Base-by-base conservation (phyloP, 2,797 vertebrate genomes). In the Antennarius maculatus region DNA sequence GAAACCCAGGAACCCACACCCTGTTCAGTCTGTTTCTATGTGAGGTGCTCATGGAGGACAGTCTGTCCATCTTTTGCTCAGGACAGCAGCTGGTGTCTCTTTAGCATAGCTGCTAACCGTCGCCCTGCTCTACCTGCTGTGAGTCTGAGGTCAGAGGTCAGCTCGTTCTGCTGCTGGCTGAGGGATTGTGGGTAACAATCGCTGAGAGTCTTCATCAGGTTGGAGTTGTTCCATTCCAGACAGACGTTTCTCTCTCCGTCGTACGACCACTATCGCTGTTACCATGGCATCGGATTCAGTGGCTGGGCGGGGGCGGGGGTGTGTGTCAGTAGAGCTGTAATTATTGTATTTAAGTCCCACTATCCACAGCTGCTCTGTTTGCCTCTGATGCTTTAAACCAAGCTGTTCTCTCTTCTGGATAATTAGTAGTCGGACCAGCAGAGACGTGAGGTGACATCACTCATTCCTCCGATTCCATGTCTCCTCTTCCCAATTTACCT, bases 391-490 rank as follows among this genome's bases (percentile, higher is more conserved):
- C 75, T 77, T 76, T 57, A 79, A 48, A 74, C 69, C 80, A 71
- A 55, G 61, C 57, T 77, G 72, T 76, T 77, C 63, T 83, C 65
- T 82, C 74, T 48, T 65, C 51, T 56, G 57, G 69, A 74, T 88
- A 87, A 88, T 91, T 89, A 89, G 65, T 52, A 76, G 56, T 50
- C 57, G 39, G 59, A 77, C 80, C 61, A 81, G 50, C 58, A 69
- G 54, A 52, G 31, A 61, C 53, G 76, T 29, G 10, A 14, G 69
- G 55, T 71, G 53, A 78, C 57, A 79, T 64, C 64, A 28, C 74
- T 72, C 66, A 68, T 83, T 70, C 50, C 51, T 51, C n/a, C n/a
- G 54, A 59, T 74, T 68, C 58, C 7, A 10, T 18, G 14, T 63
- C 61, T 51, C 8, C 27, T 34, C 58, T 15, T 49, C 48, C 23